Evolutionary conservation across 2,888 invertebrate species (phyloP), one percentile per base, ranked within the genome.

Genomic region (Polydrusus cervinus): DNA sequence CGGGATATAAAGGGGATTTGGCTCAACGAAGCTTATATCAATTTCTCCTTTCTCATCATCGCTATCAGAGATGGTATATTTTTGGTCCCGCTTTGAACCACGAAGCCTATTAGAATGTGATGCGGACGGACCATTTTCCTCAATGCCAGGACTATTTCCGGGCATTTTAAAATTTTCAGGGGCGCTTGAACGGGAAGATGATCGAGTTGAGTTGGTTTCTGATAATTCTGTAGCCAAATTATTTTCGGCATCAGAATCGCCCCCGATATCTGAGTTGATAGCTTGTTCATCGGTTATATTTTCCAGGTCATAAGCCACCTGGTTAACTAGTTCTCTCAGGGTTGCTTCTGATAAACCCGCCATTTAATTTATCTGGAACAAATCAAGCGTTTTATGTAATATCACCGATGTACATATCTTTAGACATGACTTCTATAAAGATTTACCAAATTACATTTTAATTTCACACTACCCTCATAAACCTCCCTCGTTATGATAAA

Each of bases 161-260:
- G 40, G 40, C 40, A 40, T 40, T 40, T 40, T 40, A 40, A 40
- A 40, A 40, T 5, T 40, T 40, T 40, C 40, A 40, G 40, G 40
- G 7, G 3, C 10, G 40, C 40, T 40, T 40, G 40, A 40, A 40
- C 40, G 8, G 40, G 8, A 40, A 40, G 40, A 40, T 40, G 40
- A 11, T 6, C 40, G 40, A 40, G 40, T 40, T 40, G 40, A 40
- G 40, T 40, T 5, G 40, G 40, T 40, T 40, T 40, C 40, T 11
- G 40, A 40, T 40, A 40, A 40, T 40, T 40, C 40, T 40, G 40
- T 40, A 40, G 40, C 40, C 40, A 40, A 40, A 40, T 40, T 40
- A 40, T 38, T 9, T 38, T 38, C 38, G 9, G 38, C 38, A 38
- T 40, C 40, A 40, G 40, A 40, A 40, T 40, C 40, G 40, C 40